These are phyloP conservation scores for Maniola hyperantus DNA, from an alignment of 2,888 invertebrate species.

Conservation along the genomic window DNA sequence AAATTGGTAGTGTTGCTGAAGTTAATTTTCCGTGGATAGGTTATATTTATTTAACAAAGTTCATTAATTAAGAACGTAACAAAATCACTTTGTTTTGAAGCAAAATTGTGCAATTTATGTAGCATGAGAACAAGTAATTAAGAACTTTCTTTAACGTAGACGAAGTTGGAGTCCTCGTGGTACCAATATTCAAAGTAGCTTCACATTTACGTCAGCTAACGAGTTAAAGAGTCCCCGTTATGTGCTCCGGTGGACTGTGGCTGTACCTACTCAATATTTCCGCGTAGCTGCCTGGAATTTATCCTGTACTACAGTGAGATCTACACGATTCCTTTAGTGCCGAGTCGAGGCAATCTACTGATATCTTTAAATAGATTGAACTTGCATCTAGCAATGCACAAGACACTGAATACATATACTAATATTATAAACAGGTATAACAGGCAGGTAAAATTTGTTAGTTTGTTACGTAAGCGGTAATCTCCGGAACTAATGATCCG, in stretches of 20 bases:
- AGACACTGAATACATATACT: too few species aligned
- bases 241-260: background rate
- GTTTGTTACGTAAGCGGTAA: too few species aligned
- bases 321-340: background rate
- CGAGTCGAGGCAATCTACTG: too few species aligned
- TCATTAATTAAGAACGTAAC: background rate
- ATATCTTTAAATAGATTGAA: too few species aligned
- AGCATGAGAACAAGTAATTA: background rate
- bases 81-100: background rate
- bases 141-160: background rate
- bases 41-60: background rate
- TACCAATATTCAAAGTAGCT: constrained; percentile 1
- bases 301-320: background rate
- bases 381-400: too few species aligned
- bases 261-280: background rate
- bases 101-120: background rate
- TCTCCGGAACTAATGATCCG: background rate
- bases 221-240: constrained; percentile 4
- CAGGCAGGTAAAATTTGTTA: too few species aligned
- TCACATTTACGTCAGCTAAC: constrained; percentile 10
- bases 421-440: too few species aligned
- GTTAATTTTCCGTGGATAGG: background rate
- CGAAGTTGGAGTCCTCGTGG: background rate
- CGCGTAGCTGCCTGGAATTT: background rate
- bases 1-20: background rate